Evolutionary conservation across 2,888 invertebrate species (phyloP).

Genomic region (Caenorhabditis sp.): DNA sequence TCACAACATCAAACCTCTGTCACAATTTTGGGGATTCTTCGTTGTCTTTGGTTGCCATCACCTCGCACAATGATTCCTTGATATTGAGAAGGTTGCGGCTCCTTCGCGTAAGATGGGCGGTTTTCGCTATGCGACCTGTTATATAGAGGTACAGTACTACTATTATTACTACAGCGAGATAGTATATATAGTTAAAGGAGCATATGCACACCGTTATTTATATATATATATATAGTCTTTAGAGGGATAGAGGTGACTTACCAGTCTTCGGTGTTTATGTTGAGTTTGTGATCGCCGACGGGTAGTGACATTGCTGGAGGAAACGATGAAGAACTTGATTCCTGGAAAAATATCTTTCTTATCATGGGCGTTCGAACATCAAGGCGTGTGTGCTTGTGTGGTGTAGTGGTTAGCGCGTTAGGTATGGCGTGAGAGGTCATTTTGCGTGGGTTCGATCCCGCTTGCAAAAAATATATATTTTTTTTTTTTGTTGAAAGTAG

Average conservation of each 20-base stretch:
- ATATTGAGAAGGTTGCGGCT: conserved; percentile 19
- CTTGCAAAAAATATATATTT: no score
- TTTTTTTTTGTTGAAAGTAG: no score
- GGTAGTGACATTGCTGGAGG: conserved; percentile 28
- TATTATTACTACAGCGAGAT: no score
- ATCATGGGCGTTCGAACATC: no score
- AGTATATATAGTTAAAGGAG: background rate
- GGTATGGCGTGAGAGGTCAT: conserved; percentile 2
- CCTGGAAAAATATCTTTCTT: background rate
- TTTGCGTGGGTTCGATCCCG: no score
- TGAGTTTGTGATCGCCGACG: conserved; percentile 21
- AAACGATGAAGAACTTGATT: background rate
- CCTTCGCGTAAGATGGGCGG: conserved; percentile 26
- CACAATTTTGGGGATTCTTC: conserved; percentile 10
- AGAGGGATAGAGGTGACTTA: conserved; percentile 4
- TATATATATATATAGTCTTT: background rate
- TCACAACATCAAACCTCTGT: conserved; percentile 41
- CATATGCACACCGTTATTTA: background rate
- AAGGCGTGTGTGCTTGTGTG: no score
- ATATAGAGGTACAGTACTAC: background rate
- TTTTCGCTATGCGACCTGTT: conserved; percentile 26
- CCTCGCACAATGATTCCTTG: conserved; percentile 39
- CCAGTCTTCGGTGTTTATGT: conserved; percentile 42
- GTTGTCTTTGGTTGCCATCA: conserved; percentile 16
- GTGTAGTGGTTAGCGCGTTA: no score